Conservation (phyloP, 2,113 vertebrate genomes). For the Rana temporaria region DNA sequence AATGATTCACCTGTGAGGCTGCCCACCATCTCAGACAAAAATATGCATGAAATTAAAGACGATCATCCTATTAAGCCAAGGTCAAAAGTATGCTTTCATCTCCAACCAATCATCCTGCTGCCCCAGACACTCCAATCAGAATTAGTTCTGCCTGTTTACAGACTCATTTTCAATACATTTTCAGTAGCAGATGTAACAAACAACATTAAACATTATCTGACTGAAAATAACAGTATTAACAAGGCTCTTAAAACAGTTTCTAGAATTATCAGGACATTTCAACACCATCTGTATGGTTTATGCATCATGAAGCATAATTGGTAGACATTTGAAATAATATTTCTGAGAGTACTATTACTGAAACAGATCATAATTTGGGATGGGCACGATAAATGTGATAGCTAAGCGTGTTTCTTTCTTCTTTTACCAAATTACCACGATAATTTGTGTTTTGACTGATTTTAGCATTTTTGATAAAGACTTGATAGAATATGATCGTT, state of each 20-base stretch:
- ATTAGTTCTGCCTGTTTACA: constrained; percentile 46
- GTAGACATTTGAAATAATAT: constrained; percentile 37
- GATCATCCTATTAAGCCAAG: constrained; percentile 11
- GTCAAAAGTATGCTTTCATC: constrained; percentile 16
- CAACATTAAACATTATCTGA: constrained; percentile 41
- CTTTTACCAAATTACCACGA: no score
- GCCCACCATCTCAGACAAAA: neutral
- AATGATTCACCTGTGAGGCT: neutral
- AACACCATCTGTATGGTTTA: constrained; percentile 47
- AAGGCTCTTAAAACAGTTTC: constrained; percentile 8
- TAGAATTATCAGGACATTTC: constrained; percentile 28
- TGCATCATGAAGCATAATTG: constrained; percentile 39
- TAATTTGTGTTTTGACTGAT: no score
- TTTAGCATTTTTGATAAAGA: neutral
- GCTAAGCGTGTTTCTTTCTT: no score
- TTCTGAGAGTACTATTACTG: constrained; percentile 15
- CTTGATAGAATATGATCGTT: no score
- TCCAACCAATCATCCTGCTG: neutral
- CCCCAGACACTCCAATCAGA: constrained; percentile 1
- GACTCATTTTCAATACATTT: constrained; percentile 21
- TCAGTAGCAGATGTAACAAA: constrained; percentile 45
- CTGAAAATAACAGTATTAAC: constrained; percentile 38
- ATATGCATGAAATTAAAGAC: constrained; percentile 23
- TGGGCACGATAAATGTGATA: no score
- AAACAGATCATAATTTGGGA: constrained; percentile 8